Evolutionary conservation across 2,113 vertebrate genomes (phyloP).

Genomic region (Centropristis striata): DNA sequence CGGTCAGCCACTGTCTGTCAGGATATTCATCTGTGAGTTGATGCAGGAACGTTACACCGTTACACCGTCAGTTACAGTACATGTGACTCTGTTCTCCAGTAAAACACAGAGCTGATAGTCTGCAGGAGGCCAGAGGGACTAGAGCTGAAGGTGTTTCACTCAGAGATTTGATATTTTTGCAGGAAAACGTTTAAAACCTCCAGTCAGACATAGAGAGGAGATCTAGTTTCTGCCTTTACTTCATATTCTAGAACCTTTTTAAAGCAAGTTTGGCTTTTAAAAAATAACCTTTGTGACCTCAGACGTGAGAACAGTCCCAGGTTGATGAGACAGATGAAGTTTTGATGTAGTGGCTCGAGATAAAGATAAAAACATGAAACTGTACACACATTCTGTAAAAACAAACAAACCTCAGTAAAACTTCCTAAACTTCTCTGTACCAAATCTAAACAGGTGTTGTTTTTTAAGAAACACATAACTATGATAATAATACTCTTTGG

Average conservation of each 20-base stretch:
- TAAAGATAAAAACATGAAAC: slow-evolving; percentile 37
- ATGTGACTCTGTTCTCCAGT: too few species aligned
- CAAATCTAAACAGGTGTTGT: slow-evolving; percentile 64
- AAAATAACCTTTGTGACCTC: too few species aligned
- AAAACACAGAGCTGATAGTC: too few species aligned
- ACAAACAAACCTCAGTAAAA: slow-evolving; percentile 75
- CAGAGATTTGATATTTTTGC: neutral
- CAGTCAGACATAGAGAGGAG: slow-evolving; percentile 6
- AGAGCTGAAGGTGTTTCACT: slow-evolving; percentile 3
- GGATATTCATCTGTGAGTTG: too few species aligned
- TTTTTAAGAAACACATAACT: slow-evolving; percentile 67
- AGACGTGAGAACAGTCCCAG: too few species aligned
- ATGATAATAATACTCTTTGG: slow-evolving; percentile 84
- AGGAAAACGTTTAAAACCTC: neutral
- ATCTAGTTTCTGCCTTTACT: neutral
- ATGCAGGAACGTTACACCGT: too few species aligned
- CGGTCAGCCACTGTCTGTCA: too few species aligned
- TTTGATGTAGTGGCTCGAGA: slow-evolving; percentile 70
- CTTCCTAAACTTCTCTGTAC: slow-evolving; percentile 66
- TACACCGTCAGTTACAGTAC: too few species aligned
- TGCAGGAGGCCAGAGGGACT: too few species aligned
- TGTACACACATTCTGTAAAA: slow-evolving; percentile 68
- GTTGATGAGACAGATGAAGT: slow-evolving; percentile 57
- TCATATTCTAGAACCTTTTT: slow-evolving; percentile 21
- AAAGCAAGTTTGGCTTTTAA: slow-evolving; percentile 26